These are phyloP conservation scores for Strigops habroptila DNA, from an alignment of 2,113 vertebrate species.

Conservation along the genomic window DNA sequence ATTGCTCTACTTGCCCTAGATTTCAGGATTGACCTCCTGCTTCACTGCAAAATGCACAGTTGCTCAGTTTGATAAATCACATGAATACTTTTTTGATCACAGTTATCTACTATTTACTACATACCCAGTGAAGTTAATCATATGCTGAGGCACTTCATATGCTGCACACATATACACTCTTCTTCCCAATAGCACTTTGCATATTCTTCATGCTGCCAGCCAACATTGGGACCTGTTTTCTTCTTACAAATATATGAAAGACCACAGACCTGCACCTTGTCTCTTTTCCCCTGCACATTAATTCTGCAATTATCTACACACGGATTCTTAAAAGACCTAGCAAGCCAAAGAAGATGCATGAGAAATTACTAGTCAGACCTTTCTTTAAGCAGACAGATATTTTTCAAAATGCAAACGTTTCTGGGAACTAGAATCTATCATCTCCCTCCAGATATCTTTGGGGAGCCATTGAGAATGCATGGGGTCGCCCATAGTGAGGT, in stretches of 20 bases:
- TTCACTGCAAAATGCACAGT: constrained; percentile 71
- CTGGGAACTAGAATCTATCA: not conserved
- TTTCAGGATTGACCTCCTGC: constrained; percentile 77
- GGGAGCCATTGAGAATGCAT: not conserved
- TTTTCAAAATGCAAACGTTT: not conserved
- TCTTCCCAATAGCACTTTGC: constrained; percentile 61
- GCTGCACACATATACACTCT: constrained; percentile 51
- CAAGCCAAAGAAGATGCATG: not conserved
- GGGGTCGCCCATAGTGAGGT: not conserved
- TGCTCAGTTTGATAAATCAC: constrained; percentile 77
- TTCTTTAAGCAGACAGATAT: not conserved
- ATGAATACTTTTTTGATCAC: constrained; percentile 72
- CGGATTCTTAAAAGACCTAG: not conserved
- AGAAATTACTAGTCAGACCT: not conserved
- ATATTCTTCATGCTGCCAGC: constrained; percentile 50
- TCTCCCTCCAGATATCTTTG: not conserved
- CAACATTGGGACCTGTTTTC: not conserved
- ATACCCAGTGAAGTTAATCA: constrained; percentile 67
- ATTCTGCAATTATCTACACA: not conserved
- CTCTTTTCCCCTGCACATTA: not conserved
- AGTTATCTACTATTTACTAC: constrained; percentile 76
- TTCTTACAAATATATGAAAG: not conserved
- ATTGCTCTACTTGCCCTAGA: constrained; percentile 69
- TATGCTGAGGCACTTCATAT: constrained; percentile 64
- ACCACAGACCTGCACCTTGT: not conserved